Percentiles rank a stretch among this genome's conserved stretches.
Conservation (phyloP, 2,888 invertebrate genomes). For the Holacanthella duospinosa region DNA sequence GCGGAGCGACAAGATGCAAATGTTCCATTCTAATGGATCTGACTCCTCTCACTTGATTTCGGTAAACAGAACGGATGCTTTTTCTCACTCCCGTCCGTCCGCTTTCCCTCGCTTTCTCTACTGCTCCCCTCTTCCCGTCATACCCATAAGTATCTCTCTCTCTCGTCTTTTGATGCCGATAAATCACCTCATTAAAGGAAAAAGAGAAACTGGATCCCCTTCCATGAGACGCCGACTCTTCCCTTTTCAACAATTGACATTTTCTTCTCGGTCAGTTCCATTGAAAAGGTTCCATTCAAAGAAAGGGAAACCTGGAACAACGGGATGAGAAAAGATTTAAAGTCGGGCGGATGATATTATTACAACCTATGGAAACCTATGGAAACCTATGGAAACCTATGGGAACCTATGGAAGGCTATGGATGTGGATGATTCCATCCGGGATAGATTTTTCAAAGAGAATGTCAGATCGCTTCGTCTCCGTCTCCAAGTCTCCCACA, state of each 20-base stretch:
- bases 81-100: conserved; percentile 13
- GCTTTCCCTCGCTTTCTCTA: conserved; percentile 8
- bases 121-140: conserved; percentile 16
- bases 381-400: no score
- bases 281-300: neutral
- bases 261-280: conserved; percentile 6
- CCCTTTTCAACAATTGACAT: neutral
- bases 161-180: conserved; percentile 29
- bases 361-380: neutral
- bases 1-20: conserved; percentile 33
- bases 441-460: neutral
- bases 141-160: conserved; percentile 24
- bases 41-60: conserved; percentile 25
- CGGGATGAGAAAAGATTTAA: neutral
- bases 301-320: neutral
- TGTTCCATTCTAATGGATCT: conserved; percentile 33
- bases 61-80: conserved; percentile 23
- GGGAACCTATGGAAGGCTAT: no score
- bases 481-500: conserved; percentile 23
- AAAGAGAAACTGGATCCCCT: conserved; percentile 17
- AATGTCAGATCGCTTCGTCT: neutral
- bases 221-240: conserved; percentile 14
- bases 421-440: neutral
- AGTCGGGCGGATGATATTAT: neutral
- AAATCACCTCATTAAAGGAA: conserved; percentile 34